Percentiles rank a stretch among this genome's conserved stretches.
phyloP scores from a whole-genome alignment of 2,113 vertebrate genomes.

The Orycteropus afer region DNA sequence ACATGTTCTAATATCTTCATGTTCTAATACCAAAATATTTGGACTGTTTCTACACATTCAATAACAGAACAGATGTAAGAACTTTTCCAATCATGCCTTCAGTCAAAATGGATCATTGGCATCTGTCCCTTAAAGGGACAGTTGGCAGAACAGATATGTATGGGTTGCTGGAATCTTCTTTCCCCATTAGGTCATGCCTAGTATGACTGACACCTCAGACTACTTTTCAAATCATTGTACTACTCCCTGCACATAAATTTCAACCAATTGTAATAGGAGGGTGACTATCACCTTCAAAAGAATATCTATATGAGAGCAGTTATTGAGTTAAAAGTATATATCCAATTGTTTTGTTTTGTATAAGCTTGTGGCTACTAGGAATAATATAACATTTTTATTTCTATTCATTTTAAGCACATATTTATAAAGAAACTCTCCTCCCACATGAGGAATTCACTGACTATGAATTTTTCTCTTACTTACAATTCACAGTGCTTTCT shows the following conservation, averaged over 20 bases:
- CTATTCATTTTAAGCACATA: neutral
- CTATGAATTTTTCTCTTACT: neutral
- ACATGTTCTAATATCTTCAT: neutral
- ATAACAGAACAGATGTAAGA: neutral
- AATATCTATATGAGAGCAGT: neutral
- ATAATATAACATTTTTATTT: conserved; percentile 13
- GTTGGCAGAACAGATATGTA: neutral
- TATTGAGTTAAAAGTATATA: conserved; percentile 12
- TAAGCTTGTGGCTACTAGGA: neutral
- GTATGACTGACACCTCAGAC: neutral
- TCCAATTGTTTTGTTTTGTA: conserved; percentile 25
- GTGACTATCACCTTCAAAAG: conserved; percentile 19
- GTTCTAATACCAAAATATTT: conserved; percentile 40
- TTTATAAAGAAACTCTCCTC: neutral
- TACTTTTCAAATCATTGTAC: conserved; percentile 30
- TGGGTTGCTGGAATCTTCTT: neutral
- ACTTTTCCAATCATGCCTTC: neutral
- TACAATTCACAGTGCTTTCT: neutral
- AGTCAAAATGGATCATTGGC: neutral
- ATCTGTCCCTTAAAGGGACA: neutral
- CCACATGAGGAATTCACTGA: neutral
- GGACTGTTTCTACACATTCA: neutral
- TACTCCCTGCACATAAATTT: conserved; percentile 1
- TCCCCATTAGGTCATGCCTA: neutral
- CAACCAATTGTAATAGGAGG: neutral